Base-by-base conservation (phyloP, 2,797 vertebrate genomes). In the Gymnothorax javanicus region DNA sequence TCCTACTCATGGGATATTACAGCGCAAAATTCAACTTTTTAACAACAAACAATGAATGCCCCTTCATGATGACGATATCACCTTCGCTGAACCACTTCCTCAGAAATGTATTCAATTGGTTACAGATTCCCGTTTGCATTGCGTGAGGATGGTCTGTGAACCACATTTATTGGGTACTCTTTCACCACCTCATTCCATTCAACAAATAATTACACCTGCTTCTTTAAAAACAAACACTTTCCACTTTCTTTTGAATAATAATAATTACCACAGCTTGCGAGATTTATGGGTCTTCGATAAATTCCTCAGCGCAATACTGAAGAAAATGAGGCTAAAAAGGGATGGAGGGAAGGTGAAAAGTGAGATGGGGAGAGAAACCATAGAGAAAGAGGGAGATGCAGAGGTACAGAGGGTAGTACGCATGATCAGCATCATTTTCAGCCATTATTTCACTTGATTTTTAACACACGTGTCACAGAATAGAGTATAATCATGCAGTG, bases 231-330 rank as follows among this genome's bases (percentile, higher is more conserved):
- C 25, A 73, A 73, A 6, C 9, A 9, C 25, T 73, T 73, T 73
- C 25, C 27, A 33, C 25, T 4, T 33, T 27, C 25, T 33, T 73
- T 73, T 73, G 69, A 73, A 13, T 12, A 9, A 33, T 11, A 33
- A 13, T 1, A 33, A 33, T 33, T 13, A 27, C 11, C 9, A 43
- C 15, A 11, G 43, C 1, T 9, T 73, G 11, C 33, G 43, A 73
- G 43, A 27, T 67, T 50, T 87, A 27, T 89, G 64, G 83, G 88
- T 25, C 84, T 90, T 91, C 89, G 91, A 92, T 86, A 86, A 58
- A 58, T 58, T 57, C 81, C 57, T 57, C 90, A 92, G 91, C 90
- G 58, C 88, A 88, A 89, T 54, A 71, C 62, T 62, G 54, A 27
- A 82, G 75, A 62, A 43, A 27, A 73, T 79, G 67, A 69, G 60